Conservation (phyloP, 2,888 invertebrate species). For the Penaeus monodon region DNA sequence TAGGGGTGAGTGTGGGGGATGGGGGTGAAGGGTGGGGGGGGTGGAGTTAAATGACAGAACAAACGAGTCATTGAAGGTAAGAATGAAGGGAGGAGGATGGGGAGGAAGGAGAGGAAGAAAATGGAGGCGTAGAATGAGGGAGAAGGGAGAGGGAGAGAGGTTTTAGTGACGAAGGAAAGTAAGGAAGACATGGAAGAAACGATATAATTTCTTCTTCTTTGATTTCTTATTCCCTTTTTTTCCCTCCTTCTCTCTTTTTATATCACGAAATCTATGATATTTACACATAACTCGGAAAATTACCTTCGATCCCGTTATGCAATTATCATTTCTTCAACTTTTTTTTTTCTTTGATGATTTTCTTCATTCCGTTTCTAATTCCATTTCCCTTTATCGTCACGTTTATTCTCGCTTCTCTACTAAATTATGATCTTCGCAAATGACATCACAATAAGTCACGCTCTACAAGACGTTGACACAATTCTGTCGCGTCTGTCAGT, state of each 20-base stretch:
- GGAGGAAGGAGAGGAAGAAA: not conserved
- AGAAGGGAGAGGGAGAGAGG: too few relatives aligned
- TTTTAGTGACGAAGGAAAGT: not conserved
- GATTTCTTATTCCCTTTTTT: not conserved
- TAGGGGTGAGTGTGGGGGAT: not conserved
- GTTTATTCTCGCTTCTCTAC: not conserved
- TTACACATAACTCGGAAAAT: too few relatives aligned
- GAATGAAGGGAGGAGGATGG: not conserved
- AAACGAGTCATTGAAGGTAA: too few relatives aligned
- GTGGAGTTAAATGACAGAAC: too few relatives aligned
- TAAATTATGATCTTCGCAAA: too few relatives aligned
- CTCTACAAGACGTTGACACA: too few relatives aligned
- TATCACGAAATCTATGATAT: too few relatives aligned
- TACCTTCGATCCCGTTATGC: not conserved
- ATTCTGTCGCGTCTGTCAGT: too few relatives aligned
- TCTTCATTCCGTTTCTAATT: conserved; percentile 2
- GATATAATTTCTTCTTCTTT: not conserved
- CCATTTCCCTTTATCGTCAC: too few relatives aligned
- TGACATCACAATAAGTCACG: too few relatives aligned
- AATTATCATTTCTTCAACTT: not conserved
- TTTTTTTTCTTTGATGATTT: not conserved
- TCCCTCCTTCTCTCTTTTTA: too few relatives aligned
- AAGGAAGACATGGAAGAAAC: not conserved
- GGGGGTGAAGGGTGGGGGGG: not conserved
- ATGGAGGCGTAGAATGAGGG: too few relatives aligned